Conservation (phyloP, 2,797 vertebrate genomes). For the Poecile montanus region DNA sequence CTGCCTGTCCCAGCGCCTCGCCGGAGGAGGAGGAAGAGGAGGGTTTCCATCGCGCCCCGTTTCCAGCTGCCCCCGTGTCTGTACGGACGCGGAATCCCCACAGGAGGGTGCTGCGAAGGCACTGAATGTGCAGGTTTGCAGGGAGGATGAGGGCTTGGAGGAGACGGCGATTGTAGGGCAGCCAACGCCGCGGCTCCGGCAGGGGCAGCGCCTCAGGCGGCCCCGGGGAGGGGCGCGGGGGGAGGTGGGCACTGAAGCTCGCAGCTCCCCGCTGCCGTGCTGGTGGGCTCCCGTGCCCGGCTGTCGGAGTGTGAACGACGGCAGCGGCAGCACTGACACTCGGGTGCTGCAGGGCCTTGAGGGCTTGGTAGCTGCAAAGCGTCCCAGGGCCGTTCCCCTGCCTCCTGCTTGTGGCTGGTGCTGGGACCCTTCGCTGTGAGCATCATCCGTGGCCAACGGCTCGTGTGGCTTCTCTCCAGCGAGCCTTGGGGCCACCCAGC, state of each 20-base stretch:
- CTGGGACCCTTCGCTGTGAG: background rate
- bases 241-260: fast-evolving
- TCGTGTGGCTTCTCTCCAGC: fast-evolving
- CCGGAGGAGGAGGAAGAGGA: background rate
- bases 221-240: background rate
- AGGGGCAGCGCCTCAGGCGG: fast-evolving
- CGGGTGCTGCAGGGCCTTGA: fast-evolving
- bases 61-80: conserved; percentile 41
- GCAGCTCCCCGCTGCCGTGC: background rate
- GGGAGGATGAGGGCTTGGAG: background rate
- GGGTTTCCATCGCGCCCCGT: background rate
- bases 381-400: fast-evolving
- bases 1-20: background rate
- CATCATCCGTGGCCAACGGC: fast-evolving
- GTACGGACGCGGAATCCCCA: conserved; percentile 51
- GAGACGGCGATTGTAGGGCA: background rate
- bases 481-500: background rate
- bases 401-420: fast-evolving
- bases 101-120: conserved; percentile 67
- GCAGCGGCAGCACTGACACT: fast-evolving
- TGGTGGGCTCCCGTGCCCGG: fast-evolving
- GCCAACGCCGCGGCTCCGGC: background rate
- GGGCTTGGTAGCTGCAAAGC: fast-evolving
- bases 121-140: conserved; percentile 22
- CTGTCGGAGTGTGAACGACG: fast-evolving